Base-by-base conservation (phyloP, 2,888 invertebrate species). In the Venusia cambrica region DNA sequence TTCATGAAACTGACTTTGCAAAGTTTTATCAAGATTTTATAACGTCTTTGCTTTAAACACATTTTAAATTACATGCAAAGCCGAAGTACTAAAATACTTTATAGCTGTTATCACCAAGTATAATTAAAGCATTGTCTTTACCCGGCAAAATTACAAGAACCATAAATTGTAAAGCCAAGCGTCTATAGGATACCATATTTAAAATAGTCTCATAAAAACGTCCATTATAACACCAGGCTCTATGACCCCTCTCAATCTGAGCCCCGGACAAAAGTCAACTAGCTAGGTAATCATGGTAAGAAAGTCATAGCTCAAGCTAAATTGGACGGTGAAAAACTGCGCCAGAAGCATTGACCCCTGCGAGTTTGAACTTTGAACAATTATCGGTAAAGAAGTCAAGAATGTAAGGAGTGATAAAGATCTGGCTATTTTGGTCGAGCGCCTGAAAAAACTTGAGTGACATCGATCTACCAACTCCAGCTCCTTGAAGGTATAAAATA, bases 41-140 rank as follows among this genome's bases (percentile, higher is more conserved):
- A 10, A 46, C 43, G 44, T 50, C 41, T 36, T 46, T 51, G 40
- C 35, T 26, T 36, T 57, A 47, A 57, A 44, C 22, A 51, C 51
- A 51, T 55, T 61, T 64, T 60, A 43, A 59, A 65, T 59, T 65
- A 66, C 65, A 62, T 60, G 63, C 58, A 66, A 72, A 69, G 56
- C 54, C 57, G 48, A 55, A 54, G 50, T 54, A 62, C 53, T 71
- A 66, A 73, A 70, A 67, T 56, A 56, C 64, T 77, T 76, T 71
- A 79, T 66, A 57, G 58, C 71, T 73, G 75, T 83, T 80, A 84
- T 75, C 77, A 72, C 76, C 71, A 57, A 57, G 66, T 64, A 79
- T 81, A 83, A 84, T 84, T 84, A 84, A 80, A 78, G 74, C 80
- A 80, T 84, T 84, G 84, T 84, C 71, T 84, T 69, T 35, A 36